Evolutionary conservation across 2,888 invertebrate species (phyloP).

Genomic region (Cataglyphis livida): DNA sequence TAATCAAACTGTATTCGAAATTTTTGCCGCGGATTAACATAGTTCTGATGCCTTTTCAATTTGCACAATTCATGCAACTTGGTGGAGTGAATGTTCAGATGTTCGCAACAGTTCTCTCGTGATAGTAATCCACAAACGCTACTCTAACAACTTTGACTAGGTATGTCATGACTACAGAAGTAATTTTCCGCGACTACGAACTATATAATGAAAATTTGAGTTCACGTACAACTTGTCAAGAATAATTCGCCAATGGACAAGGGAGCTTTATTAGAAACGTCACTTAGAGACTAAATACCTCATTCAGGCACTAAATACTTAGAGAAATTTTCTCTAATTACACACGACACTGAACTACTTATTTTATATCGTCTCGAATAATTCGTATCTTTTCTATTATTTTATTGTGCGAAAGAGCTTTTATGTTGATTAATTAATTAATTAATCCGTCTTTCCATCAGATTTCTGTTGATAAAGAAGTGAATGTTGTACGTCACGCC

Average conservation of each 20-base stretch:
- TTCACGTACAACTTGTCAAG: constrained; percentile 32
- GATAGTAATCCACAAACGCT: constrained; percentile 33
- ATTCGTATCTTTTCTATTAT: neutral
- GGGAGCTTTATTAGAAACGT: constrained; percentile 27
- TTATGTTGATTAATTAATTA: neutral
- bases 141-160: constrained; percentile 54
- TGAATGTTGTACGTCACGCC: neutral
- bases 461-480: neutral
- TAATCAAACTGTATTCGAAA: neutral
- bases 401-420: neutral
- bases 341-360: neutral
- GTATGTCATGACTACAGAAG: constrained; percentile 45
- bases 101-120: constrained; percentile 47
- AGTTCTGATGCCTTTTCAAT: constrained; percentile 30
- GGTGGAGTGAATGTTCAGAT: constrained; percentile 38
- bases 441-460: neutral
- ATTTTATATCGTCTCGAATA: neutral
- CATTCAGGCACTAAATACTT: constrained; percentile 1
- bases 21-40: constrained; percentile 24
- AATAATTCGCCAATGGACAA: constrained; percentile 41
- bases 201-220: constrained; percentile 48
- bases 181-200: constrained; percentile 48
- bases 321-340: neutral
- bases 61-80: constrained; percentile 31
- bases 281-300: constrained; percentile 13